Evolutionary conservation across 2,888 invertebrate genomes (phyloP), one percentile per base, ranked within the genome.

Genomic region (Julus scanicus): DNA sequence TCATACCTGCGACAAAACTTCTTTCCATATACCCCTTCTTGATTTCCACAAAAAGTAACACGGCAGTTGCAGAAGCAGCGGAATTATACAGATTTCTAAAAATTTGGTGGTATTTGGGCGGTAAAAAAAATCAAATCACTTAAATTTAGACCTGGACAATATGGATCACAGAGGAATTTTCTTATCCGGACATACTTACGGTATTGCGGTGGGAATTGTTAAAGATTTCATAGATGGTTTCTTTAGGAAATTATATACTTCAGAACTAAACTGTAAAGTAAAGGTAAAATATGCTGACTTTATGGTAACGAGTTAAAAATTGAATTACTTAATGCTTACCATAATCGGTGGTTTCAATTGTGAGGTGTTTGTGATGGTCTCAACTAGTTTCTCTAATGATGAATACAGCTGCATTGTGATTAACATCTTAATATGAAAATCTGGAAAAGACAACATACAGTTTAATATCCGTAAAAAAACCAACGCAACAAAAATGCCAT

Each of bases 1-100:
- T 17, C 39, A 17, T 39, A 84, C 84, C 84, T 84, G 84, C 84
- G 3, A 84, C 84, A n/a, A 84, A 84, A 40, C 40, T 84, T 44
- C 84, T 84, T 11, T 84, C 84, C 84, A 84, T 17, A 37, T 44
- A 40, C 39, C 84, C 84, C 9, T 84, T 84, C 2, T 84, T 20
- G 0, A 84, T 84, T 84, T 84, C 84, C n/a, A 84, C 84, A 37
- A 44, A 84, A 15, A 84, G 84, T n/a, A 84, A 2, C 39, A 84
- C 0, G n/a, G 9, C 15, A 39, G 84, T 37, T 15, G 39, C 84
- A 39, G 44, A 13, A 39, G 44, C 17, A 6, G 84, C 84, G n/a
- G 15, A 37, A 4, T 40, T 11, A n/a, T 84, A 84, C 3, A 37
- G 15, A 0, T 39, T 17, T 13, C 84, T 84, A 17, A 20, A 9